These are phyloP conservation scores for Chauna torquata DNA, from an alignment of 2,113 vertebrate genomes.

Conservation along the genomic window DNA sequence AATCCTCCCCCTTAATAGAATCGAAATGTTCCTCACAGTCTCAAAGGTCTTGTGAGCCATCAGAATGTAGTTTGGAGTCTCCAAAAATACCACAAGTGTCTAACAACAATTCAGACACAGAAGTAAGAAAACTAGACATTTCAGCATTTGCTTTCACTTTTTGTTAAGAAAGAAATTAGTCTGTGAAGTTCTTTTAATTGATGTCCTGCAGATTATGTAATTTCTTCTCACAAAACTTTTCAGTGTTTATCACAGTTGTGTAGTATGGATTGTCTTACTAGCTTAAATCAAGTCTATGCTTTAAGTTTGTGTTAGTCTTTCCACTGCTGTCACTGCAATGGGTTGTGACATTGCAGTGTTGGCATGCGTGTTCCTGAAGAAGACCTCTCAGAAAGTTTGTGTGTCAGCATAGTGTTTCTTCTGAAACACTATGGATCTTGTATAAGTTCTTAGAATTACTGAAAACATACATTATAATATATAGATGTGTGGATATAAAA, in stretches of 20 bases:
- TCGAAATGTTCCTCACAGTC: background rate
- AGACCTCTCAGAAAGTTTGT: background rate
- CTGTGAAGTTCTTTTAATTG: background rate
- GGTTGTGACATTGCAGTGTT: background rate
- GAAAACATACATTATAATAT: background rate
- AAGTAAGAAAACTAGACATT: constrained; percentile 58
- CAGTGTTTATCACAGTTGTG: background rate
- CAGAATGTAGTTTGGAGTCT: background rate
- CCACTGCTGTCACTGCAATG: background rate
- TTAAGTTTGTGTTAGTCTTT: background rate
- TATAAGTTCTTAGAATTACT: background rate
- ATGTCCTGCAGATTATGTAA: background rate
- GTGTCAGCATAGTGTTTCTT: background rate
- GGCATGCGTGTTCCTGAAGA: background rate
- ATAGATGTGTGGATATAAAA: background rate
- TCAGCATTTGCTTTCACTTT: background rate
- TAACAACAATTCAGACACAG: constrained; percentile 5
- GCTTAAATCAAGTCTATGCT: background rate
- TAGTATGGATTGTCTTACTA: background rate
- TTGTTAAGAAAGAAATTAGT: background rate
- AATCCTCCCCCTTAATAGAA: constrained; percentile 54
- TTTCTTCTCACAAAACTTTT: background rate
- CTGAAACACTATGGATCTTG: too few species aligned
- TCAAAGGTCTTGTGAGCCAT: background rate
- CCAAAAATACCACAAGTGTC: background rate